A percentile compares a stretch with the other conserved stretches of the same genome.
Evolutionary conservation across 2,888 invertebrate species (phyloP).

Genomic region (Nudaria mundana): DNA sequence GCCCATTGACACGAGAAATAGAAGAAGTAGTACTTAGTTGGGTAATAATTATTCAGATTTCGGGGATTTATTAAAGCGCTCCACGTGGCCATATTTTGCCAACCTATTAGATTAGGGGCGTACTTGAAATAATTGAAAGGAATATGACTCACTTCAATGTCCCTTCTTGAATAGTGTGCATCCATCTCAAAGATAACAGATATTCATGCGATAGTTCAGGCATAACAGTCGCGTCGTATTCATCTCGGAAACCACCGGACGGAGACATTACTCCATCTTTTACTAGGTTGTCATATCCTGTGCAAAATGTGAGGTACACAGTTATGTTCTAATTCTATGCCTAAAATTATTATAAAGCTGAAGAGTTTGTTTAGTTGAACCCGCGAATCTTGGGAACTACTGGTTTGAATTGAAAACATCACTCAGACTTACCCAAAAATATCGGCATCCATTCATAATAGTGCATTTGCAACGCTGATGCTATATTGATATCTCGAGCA

Average conservation of each 20-base stretch:
- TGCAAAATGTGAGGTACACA: too few relatives aligned
- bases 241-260: slow-evolving; percentile 38
- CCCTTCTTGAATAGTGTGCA: background rate
- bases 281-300: slow-evolving; percentile 4
- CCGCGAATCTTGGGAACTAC: too few relatives aligned
- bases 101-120: too few relatives aligned
- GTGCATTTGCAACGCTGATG: slow-evolving; percentile 88
- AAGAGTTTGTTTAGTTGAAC: too few relatives aligned
- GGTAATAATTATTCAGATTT: too few relatives aligned
- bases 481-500: slow-evolving; percentile 85
- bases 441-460: slow-evolving; percentile 91
- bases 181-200: slow-evolving; percentile 37
- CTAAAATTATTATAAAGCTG: too few relatives aligned
- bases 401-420: too few relatives aligned
- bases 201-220: slow-evolving; percentile 48
- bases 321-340: too few relatives aligned
- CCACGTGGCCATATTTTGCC: too few relatives aligned
- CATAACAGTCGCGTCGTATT: slow-evolving; percentile 35
- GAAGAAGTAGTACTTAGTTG: too few relatives aligned
- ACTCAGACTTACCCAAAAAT: slow-evolving; percentile 86
- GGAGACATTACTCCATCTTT: slow-evolving; percentile 36
- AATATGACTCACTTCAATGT: background rate
- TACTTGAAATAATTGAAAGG: background rate
- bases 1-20: too few relatives aligned
- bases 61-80: too few relatives aligned